A percentile compares a stretch with the other conserved stretches of the same genome.
Conservation (phyloP, 2,113 vertebrate genomes). For the Pseudonaja textilis region DNA sequence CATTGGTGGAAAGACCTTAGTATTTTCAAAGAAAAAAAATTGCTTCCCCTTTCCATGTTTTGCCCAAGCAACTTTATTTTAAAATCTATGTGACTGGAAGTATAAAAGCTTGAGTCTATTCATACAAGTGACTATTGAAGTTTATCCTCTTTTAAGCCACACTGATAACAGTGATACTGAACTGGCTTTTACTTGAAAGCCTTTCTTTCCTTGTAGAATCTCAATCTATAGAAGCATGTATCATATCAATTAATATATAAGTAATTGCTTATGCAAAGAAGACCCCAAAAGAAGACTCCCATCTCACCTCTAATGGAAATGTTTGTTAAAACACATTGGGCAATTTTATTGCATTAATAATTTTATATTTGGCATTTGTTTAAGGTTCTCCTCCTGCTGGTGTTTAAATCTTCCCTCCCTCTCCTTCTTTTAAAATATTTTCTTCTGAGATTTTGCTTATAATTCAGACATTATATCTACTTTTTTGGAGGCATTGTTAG, state of each 20-base stretch:
- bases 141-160: background rate
- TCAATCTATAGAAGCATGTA: background rate
- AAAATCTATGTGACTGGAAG: background rate
- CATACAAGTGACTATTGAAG: background rate
- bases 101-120: background rate
- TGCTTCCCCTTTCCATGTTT: background rate
- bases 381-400: background rate
- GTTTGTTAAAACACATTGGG: background rate
- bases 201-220: background rate
- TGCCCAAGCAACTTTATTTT: background rate
- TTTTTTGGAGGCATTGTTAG: background rate
- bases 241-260: background rate
- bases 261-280: background rate
- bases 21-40: background rate
- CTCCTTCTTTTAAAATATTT: background rate
- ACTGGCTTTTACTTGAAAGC: background rate
- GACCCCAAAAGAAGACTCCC: background rate
- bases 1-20: background rate
- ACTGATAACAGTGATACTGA: background rate
- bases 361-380: background rate
- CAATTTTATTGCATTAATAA: background rate
- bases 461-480: background rate
- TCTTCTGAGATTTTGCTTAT: background rate
- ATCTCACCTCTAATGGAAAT: background rate
- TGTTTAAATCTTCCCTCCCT: background rate